phyloP scores from a whole-genome alignment of 1,140 invertebrate species.

The Glossosoma conforme region DNA sequence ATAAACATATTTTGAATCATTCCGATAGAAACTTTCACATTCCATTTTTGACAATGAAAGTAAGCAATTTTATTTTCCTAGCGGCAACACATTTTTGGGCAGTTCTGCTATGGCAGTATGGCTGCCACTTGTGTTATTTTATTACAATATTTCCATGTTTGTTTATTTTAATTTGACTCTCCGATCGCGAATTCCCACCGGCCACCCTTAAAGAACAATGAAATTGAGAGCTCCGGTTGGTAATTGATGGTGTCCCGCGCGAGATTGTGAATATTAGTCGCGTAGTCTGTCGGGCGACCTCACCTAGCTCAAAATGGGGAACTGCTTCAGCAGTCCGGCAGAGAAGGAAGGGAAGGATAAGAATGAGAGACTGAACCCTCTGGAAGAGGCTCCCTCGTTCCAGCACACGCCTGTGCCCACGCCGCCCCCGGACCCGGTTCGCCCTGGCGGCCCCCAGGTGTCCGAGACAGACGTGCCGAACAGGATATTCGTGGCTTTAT shows the following conservation, averaged over 20 bases:
- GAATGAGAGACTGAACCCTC: conserved; percentile 58
- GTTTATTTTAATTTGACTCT: conserved; percentile 17
- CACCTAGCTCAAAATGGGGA: conserved; percentile 53
- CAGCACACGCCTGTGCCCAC: conserved; percentile 60
- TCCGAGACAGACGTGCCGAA: conserved; percentile 63
- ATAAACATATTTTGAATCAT: too few species aligned
- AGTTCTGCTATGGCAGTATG: conserved; percentile 23
- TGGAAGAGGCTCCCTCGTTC: conserved; percentile 56
- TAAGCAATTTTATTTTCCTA: conserved; percentile 4
- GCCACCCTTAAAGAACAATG: conserved; percentile 15
- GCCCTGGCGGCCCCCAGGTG: conserved; percentile 50
- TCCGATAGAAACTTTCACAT: too few species aligned
- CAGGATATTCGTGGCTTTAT: conserved; percentile 93
- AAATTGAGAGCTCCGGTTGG: conserved; percentile 6
- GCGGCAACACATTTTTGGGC: conserved; percentile 15
- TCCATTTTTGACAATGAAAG: too few species aligned
- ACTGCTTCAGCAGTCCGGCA: conserved; percentile 64
- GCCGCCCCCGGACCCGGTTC: conserved; percentile 59
- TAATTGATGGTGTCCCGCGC: conserved; percentile 15
- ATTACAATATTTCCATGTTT: conserved; percentile 25
- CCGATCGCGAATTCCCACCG: conserved; percentile 8
- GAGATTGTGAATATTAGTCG: conserved; percentile 13
- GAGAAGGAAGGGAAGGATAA: conserved; percentile 59
- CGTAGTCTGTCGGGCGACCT: conserved; percentile 18
- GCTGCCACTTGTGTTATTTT: conserved; percentile 25